phyloP scores from a whole-genome alignment of 2,113 vertebrate genomes.

The Drymodes brunneopygia region DNA sequence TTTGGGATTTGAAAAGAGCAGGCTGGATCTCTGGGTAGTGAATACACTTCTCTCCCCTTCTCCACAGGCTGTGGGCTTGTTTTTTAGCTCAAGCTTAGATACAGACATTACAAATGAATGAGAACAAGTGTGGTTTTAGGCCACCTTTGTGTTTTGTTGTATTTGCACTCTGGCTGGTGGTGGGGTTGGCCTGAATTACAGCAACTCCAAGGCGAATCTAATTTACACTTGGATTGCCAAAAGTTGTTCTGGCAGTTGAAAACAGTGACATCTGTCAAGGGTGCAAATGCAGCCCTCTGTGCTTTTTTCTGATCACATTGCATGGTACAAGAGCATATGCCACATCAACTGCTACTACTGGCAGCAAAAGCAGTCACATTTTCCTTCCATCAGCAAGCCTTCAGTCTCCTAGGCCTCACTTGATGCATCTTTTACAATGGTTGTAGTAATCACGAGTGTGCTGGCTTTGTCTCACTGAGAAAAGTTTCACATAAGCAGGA shows the following conservation, averaged over 20 bases:
- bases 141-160: slow-evolving; percentile 14
- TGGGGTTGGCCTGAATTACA: neutral
- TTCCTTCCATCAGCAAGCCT: neutral
- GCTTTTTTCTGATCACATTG: neutral
- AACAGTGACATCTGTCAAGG: slow-evolving; percentile 14
- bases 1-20: neutral
- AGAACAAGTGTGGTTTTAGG: neutral
- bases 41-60: neutral
- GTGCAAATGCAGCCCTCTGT: neutral
- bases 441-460: neutral
- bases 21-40: neutral
- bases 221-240: slow-evolving; percentile 8
- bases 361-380: neutral
- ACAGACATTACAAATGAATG: neutral
- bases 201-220: neutral
- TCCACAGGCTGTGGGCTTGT: neutral
- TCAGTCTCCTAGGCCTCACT: neutral
- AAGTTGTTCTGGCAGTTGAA: slow-evolving; percentile 14
- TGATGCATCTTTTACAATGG: neutral
- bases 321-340: neutral
- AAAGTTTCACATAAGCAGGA: neutral
- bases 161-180: neutral
- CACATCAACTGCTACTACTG: neutral
- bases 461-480: neutral
- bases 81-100: neutral